A percentile compares a stretch with the other conserved stretches of the same genome.
phyloP scores from a whole-genome alignment of 2,797 vertebrate species.

The Pampus argenteus region DNA sequence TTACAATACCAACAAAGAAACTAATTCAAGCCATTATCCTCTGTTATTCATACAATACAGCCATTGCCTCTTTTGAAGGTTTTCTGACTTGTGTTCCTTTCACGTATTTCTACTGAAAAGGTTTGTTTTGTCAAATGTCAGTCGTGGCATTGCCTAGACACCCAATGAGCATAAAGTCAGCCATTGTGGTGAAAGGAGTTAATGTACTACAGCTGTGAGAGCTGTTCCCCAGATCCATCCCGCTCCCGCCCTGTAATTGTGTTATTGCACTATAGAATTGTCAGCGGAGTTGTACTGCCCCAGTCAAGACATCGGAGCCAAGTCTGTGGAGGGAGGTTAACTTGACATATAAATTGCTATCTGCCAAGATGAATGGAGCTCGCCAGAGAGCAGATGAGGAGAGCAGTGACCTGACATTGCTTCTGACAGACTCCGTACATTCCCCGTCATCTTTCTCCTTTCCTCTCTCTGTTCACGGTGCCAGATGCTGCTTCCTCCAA shows the following conservation, averaged over 20 bases:
- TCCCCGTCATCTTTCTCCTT: slow-evolving; percentile 55
- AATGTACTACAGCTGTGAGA: slow-evolving; percentile 67
- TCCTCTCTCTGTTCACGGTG: slow-evolving; percentile 41
- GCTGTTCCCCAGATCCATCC: slow-evolving; percentile 50
- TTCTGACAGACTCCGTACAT: slow-evolving; percentile 70
- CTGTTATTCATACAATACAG: no score
- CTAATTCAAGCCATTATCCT: no score
- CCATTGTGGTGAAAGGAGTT: slow-evolving; percentile 65
- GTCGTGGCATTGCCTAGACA: slow-evolving; percentile 9
- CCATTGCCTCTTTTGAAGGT: no score
- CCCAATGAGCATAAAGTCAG: slow-evolving; percentile 35
- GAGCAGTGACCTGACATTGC: slow-evolving; percentile 77
- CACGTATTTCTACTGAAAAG: slow-evolving; percentile 27
- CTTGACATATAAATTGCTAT: slow-evolving; percentile 81
- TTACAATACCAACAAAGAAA: no score
- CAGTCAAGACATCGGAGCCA: slow-evolving; percentile 63
- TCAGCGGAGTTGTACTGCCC: slow-evolving; percentile 65
- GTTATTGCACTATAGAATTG: slow-evolving; percentile 73
- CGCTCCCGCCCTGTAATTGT: slow-evolving; percentile 67
- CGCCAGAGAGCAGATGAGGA: slow-evolving; percentile 68
- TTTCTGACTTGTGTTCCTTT: no score
- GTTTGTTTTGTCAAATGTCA: slow-evolving; percentile 25
- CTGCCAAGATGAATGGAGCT: slow-evolving; percentile 78
- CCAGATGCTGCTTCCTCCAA: slow-evolving; percentile 62
- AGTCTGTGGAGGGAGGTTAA: slow-evolving; percentile 75